A percentile compares a stretch with the other conserved stretches of the same genome.
phyloP scores from a whole-genome alignment of 1,140 invertebrate genomes.

The Hetaerina americana region DNA sequence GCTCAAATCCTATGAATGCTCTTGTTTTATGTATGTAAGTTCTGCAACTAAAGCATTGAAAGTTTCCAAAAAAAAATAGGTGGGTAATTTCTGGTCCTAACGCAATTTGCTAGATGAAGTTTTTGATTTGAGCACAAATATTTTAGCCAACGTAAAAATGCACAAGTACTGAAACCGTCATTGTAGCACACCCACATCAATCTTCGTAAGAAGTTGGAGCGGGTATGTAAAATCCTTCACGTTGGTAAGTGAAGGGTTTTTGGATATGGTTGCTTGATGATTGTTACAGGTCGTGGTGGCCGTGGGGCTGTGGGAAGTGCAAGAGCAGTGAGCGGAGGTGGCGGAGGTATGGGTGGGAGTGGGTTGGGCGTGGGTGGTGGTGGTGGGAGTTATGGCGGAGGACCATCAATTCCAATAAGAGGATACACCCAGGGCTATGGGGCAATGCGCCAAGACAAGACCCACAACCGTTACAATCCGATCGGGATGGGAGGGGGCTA shows the following conservation, averaged over 20 bases:
- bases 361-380: slow-evolving; percentile 5
- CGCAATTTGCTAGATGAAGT: too few relatives aligned
- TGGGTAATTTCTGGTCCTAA: too few relatives aligned
- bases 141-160: too few relatives aligned
- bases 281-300: neutral
- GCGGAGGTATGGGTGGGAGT: slow-evolving; percentile 6
- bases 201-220: too few relatives aligned
- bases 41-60: too few relatives aligned
- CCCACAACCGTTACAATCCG: slow-evolving; percentile 18
- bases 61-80: too few relatives aligned
- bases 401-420: neutral
- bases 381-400: slow-evolving; percentile 8
- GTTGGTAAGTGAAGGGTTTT: neutral
- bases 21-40: too few relatives aligned
- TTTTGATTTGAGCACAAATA: too few relatives aligned
- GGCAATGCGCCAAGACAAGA: slow-evolving; percentile 15
- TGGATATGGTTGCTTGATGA: neutral
- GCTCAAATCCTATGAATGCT: too few relatives aligned
- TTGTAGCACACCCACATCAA: neutral
- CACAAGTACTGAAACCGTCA: neutral
- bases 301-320: slow-evolving; percentile 1
- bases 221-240: too few relatives aligned
- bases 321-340: slow-evolving; percentile 6
- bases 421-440: slow-evolving; percentile 8
- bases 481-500: slow-evolving; percentile 20